Evolutionary conservation across 2,797 vertebrate genomes (phyloP).

Genomic region (Hirundo rustica): DNA sequence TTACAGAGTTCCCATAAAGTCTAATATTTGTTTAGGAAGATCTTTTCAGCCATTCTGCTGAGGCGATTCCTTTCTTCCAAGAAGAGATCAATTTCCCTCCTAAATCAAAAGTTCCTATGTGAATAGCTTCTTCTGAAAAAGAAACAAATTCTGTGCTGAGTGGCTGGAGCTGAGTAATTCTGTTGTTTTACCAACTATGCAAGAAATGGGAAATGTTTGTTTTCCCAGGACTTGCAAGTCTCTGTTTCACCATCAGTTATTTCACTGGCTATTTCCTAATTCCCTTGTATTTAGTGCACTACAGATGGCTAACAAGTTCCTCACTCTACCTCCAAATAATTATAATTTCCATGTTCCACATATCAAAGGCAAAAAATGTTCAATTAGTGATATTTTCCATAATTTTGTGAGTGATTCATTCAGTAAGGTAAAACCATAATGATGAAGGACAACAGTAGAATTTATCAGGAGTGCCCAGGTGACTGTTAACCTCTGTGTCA

Average conservation of each 20-base stretch:
- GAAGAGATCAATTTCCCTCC: neutral
- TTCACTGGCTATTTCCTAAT: neutral
- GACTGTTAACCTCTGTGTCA: neutral
- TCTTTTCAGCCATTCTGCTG: neutral
- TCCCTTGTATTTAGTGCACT: neutral
- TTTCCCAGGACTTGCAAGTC: neutral
- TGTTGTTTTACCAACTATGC: neutral
- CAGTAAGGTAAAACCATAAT: neutral
- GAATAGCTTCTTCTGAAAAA: neutral
- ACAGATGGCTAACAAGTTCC: neutral
- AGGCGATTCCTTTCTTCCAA: neutral
- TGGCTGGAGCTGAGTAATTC: neutral
- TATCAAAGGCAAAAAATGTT: neutral
- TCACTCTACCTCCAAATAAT: neutral
- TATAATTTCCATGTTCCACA: neutral
- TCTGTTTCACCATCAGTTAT: neutral
- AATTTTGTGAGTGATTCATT: neutral
- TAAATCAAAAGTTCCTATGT: neutral
- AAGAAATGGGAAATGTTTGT: slow-evolving; percentile 15
- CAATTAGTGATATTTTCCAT: neutral
- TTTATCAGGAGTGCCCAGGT: neutral
- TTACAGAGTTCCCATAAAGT: neutral
- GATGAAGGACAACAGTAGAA: neutral
- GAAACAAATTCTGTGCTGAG: neutral
- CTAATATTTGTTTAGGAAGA: neutral